Evolutionary conservation across 2,888 invertebrate genomes (phyloP).

Genomic region (Tillus elongatus): DNA sequence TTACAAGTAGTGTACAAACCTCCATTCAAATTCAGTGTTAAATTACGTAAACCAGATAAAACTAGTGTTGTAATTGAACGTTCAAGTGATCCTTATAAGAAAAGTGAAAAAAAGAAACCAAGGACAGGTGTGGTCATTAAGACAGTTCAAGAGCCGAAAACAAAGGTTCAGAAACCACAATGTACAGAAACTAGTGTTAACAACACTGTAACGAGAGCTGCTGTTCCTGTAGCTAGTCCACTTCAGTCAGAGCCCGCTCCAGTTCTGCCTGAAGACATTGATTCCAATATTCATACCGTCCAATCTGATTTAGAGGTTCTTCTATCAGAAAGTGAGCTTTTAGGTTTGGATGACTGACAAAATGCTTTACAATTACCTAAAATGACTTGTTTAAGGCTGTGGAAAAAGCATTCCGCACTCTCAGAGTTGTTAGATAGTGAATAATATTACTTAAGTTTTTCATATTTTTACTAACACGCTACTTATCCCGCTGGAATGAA

Average conservation of each 20-base stretch:
- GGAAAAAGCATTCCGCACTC: slow-evolving; percentile 32
- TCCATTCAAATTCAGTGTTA: slow-evolving; percentile 77
- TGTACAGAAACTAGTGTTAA: slow-evolving; percentile 19
- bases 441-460: no score
- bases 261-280: slow-evolving; percentile 37
- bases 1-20: slow-evolving; percentile 81
- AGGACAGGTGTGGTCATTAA: slow-evolving; percentile 46
- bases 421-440: slow-evolving; percentile 22
- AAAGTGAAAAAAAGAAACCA: slow-evolving; percentile 24
- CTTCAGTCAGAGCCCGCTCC: slow-evolving; percentile 17
- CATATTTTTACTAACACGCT: no score
- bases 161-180: slow-evolving; percentile 19
- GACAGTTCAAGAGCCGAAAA: slow-evolving; percentile 31
- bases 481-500: no score
- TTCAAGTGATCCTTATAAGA: slow-evolving; percentile 41
- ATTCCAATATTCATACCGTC: slow-evolving; percentile 52
- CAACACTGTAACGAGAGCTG: background rate
- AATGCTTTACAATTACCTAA: slow-evolving; percentile 8
- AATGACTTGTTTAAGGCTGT: slow-evolving; percentile 24
- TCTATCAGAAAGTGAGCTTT: slow-evolving; percentile 49
- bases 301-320: slow-evolving; percentile 53
- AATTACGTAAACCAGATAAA: slow-evolving; percentile 64
- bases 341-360: slow-evolving; percentile 45
- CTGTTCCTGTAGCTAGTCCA: slow-evolving; percentile 19
- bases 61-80: slow-evolving; percentile 53